Evolutionary conservation across 2,797 vertebrate species (phyloP).

Genomic region (Apogon talboti): DNA sequence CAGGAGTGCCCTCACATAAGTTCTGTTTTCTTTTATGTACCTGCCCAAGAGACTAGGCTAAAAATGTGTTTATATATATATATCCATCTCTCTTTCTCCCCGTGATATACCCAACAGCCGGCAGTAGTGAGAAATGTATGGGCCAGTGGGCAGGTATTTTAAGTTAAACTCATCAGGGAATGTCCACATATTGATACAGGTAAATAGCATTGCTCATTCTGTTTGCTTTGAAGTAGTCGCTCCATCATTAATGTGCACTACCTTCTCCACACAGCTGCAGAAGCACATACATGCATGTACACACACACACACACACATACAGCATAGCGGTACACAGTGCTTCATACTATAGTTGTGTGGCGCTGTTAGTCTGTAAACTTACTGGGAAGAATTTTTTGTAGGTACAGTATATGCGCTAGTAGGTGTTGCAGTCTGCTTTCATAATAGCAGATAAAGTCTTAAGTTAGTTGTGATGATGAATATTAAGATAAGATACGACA

Average conservation of each 20-base stretch:
- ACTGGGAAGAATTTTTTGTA: too few relatives aligned
- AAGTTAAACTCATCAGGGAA: slow-evolving; percentile 51
- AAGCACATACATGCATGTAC: slow-evolving; percentile 13
- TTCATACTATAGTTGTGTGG: too few relatives aligned
- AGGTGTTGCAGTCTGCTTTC: too few relatives aligned
- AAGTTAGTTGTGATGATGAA: too few relatives aligned
- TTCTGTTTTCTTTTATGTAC: slow-evolving; percentile 39
- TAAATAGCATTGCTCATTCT: slow-evolving; percentile 52
- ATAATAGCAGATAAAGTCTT: too few relatives aligned
- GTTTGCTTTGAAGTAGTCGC: slow-evolving; percentile 63
- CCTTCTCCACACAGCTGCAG: slow-evolving; percentile 28
- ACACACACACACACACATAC: slow-evolving; percentile 10
- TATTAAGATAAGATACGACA: too few relatives aligned
- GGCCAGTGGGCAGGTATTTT: slow-evolving; percentile 46
- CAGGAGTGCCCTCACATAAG: slow-evolving; percentile 35
- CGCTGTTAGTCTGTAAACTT: too few relatives aligned
- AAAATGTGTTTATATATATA: slow-evolving; percentile 33
- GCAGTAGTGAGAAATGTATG: slow-evolving; percentile 25
- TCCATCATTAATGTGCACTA: slow-evolving; percentile 51
- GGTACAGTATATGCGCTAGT: too few relatives aligned
- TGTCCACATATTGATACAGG: slow-evolving; percentile 52
- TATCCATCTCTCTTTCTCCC: background rate
- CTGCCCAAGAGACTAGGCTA: slow-evolving; percentile 28
- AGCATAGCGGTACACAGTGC: slow-evolving; percentile 23
- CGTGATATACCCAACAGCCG: slow-evolving; percentile 17